Evolutionary conservation across 2,888 invertebrate genomes (phyloP).

Genomic region (Xylota sylvarum): DNA sequence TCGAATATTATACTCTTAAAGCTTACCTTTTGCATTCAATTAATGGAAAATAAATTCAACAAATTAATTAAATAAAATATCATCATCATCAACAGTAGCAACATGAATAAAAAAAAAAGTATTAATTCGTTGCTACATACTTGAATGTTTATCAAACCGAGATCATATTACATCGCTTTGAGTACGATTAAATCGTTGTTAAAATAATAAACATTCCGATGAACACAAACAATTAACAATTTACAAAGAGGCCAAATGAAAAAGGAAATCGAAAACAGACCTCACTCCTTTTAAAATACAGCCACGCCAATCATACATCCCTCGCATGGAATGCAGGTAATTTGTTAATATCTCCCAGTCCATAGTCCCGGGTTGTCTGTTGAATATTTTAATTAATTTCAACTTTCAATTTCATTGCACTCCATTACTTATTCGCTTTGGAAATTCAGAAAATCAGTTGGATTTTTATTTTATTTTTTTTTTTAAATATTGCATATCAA

Average conservation of each 20-base stretch:
- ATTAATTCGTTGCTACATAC: constrained; percentile 29
- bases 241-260: constrained; percentile 38
- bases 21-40: neutral
- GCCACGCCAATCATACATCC: constrained; percentile 33
- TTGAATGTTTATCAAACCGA: constrained; percentile 40
- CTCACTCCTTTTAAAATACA: constrained; percentile 18
- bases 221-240: constrained; percentile 32
- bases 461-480: neutral
- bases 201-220: constrained; percentile 57
- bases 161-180: constrained; percentile 43
- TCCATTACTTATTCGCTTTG: constrained; percentile 48
- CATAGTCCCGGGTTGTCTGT: constrained; percentile 9
- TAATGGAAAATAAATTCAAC: neutral
- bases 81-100: neutral
- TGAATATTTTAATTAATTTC: constrained; percentile 73
- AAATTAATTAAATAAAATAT: neutral
- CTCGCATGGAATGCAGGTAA: constrained; percentile 53
- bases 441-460: neutral
- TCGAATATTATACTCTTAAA: neutral
- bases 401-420: constrained; percentile 66
- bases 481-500: neutral
- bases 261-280: neutral
- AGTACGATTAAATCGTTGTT: constrained; percentile 45
- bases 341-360: constrained; percentile 47
- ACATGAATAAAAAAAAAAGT: neutral